Percentiles rank a stretch among this genome's conserved stretches.
phyloP scores from a whole-genome alignment of 2,888 invertebrate genomes.

The Teinopalpus imperialis region DNA sequence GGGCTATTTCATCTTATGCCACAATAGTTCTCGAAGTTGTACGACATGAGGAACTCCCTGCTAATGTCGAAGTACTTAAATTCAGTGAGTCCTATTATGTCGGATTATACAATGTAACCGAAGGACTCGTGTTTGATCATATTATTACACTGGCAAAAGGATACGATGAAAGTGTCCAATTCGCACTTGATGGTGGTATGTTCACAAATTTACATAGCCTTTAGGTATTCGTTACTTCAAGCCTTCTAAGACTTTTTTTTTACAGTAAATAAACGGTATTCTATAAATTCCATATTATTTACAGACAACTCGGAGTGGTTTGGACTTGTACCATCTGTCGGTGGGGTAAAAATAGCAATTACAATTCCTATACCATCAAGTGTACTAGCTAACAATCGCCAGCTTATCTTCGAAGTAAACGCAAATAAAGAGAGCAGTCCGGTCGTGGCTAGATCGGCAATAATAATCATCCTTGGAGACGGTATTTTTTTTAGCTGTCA shows the following conservation, averaged over 20 bases:
- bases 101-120: constrained; percentile 35
- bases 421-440: constrained; percentile 29
- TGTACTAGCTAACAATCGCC: constrained; percentile 29
- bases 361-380: constrained; percentile 24
- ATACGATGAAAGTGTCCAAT: constrained; percentile 35
- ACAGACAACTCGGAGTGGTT: constrained; percentile 14
- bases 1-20: constrained; percentile 35
- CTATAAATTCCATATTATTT: constrained; percentile 1
- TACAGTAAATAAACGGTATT: too few relatives aligned
- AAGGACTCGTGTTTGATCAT: constrained; percentile 33
- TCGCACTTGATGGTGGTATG: constrained; percentile 42
- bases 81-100: constrained; percentile 38
- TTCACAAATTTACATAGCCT: not conserved
- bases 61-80: constrained; percentile 17
- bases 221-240: not conserved
- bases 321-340: not conserved
- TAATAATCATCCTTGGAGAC: constrained; percentile 26
- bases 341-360: constrained; percentile 21
- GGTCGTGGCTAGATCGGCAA: constrained; percentile 14
- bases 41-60: constrained; percentile 6
- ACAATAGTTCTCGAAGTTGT: constrained; percentile 37
- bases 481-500: too few relatives aligned
- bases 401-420: constrained; percentile 31
- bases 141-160: constrained; percentile 37
- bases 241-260: too few relatives aligned